Evolutionary conservation across 2,113 vertebrate genomes (phyloP), one percentile per base, ranked within the genome.

Genomic region (Atractosteus spatula): DNA sequence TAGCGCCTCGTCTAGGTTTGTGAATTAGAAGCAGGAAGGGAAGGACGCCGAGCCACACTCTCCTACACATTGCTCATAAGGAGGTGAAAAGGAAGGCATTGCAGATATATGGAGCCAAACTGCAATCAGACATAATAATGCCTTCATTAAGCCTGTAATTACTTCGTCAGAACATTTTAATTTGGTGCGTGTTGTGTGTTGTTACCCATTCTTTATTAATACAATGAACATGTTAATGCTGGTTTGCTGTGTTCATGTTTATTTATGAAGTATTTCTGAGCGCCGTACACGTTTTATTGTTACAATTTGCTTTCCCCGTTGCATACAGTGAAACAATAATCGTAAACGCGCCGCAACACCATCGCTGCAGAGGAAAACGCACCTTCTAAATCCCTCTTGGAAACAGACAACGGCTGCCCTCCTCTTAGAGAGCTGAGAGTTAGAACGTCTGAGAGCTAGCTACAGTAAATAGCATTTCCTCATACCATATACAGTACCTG

Each of bases 71-170:
- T 71, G 75, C 77, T 83, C 77, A 4, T 73, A 74, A 77, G 81
- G 76, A 76, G 41, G 62, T 76, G 41, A 83, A 87, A 87, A 81
- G 84, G 88, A 83, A 84, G 83, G 83, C 78, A 82, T 82, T 81
- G 83, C 82, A 88, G 86, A 90, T 83, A 80, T 80, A 79, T 72
- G 78, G 75, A 80, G 77, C 76, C 80, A 76, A 66, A 63, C 78
- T 72, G 69, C 85, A 89, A 87, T 91, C 86, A 86, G 84, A 87
- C 86, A 82, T 84, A 87, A 89, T 89, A 84, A 89, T 80, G 75
- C 79, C 84, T 86, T 89, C 82, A 89, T 88, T 89, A 87, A 74
- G 86, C 83, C 82, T 86, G 79, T 91, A 86, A 91, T 90, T 88
- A 84, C 83, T 89, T 83, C 84, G 84, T 86, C 87, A 80, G 79